Base-by-base conservation (phyloP, 2,888 invertebrate genomes). In the Stramonita haemastoma region DNA sequence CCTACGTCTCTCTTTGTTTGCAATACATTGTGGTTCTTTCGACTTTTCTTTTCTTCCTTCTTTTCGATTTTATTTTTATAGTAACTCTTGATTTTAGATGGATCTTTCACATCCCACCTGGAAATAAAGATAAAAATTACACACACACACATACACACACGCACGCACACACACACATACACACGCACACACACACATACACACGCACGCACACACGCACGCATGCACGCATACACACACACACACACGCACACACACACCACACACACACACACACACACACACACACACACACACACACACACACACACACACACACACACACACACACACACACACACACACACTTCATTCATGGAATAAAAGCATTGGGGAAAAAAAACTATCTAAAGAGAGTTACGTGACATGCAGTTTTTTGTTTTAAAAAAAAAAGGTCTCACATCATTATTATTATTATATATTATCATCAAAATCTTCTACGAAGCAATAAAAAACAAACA, bases 291-390 rank as follows among this genome's bases (percentile, higher is more conserved):
- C 32, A 85, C 32, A 85, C 29, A 19, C 56, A 79, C 46, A 87
- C 79, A 87, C 79, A 79, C 56, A 79, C 22, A 77, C 79, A 79
- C 79, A 79, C 56, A 79, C 56, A 56, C 22, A 79, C 56, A 87
- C 56, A 79, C 46, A 87, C 46, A 17, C 66, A 66, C 66, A 66
- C 66, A 26, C 66, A 66, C 66, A 66, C 66, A 66, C 66, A 66
- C 66, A 66, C 66, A 66, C 66, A 66, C 66, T 17, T 66, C 66
- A 66, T 17, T 22, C 26, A 13, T 17, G 26, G 26, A 66, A 66
- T 26, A 22, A 4, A 66, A 66, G 13, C 17, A 66, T 26, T 26
- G 1, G 1, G n/a, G n/a, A n/a, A n/a, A n/a, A 66, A 2, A 66
- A 8, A 26, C 36, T 22, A 66, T 2, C 19, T 6, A 66, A 66